Base-by-base conservation (phyloP, 2,888 invertebrate genomes). In the Suillia variegata region DNA sequence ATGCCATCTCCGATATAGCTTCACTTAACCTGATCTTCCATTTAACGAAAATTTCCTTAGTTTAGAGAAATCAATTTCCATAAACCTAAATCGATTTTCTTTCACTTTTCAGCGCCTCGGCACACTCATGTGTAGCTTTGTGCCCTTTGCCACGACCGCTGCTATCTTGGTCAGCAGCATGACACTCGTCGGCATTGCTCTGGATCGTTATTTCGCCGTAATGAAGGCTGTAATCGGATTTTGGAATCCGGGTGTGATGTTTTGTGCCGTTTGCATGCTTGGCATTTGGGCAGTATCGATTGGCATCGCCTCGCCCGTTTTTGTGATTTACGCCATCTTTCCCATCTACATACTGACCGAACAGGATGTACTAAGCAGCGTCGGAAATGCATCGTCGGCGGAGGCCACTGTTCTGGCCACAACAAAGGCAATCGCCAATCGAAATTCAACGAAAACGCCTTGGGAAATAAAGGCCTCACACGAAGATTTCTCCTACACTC, bases 131-230 rank as follows among this genome's bases (percentile, higher is more conserved):
- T 87, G 87, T 64, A 74, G 77, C 18, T 74, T 84, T 31, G 76
- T 85, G 53, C 86, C 87, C 2, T 83, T 84, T 67, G 67, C 82
- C 1, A 85, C 85, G 67, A 83, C 84, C 1, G 77, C 82, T 1
- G 84, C 85, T 2, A 80, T 85, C 34, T 69, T 85, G 33, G 83
- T 81, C 1, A 85, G 85, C 66, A 85, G 86, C 13, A 71, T 85
- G 53, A 83, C 85, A 1, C 74, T 87, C 17, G 81, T 85, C 12
- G 82, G 83, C 15, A 85, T 87, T 18, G 86, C 87, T 2, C 63
- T 86, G 54, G 86, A 87, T 70, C 81, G 87, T 53, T 87, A 86
- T 64, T 77, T 82, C 72, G 84, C 83, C 42, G 81, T 85, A 1
- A 82, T 83, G 54, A 78, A 81, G 42, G 80, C 82, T 1, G 70